phyloP scores from a whole-genome alignment of 2,888 invertebrate genomes.

The Entomobrya proxima region DNA sequence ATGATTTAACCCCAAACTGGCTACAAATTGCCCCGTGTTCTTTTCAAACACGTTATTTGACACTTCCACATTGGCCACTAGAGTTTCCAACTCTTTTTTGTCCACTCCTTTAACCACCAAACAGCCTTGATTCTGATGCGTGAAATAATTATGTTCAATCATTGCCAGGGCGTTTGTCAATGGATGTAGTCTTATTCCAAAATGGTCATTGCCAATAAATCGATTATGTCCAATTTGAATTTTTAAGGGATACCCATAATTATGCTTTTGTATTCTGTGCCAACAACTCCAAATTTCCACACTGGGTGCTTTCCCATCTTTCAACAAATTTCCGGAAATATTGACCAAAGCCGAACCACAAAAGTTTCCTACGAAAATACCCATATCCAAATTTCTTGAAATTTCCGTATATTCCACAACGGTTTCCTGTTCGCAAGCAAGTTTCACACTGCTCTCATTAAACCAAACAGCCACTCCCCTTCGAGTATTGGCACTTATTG shows the following conservation, averaged over 20 bases:
- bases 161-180: constrained; percentile 87
- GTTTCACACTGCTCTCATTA: constrained; percentile 90
- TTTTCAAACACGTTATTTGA: constrained; percentile 92
- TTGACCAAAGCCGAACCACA: constrained; percentile 91
- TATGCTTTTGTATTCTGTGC: constrained; percentile 77
- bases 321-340: constrained; percentile 93
- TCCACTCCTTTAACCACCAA: constrained; percentile 89
- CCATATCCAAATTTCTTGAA: constrained; percentile 90
- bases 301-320: constrained; percentile 86
- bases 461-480: constrained; percentile 93
- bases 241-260: constrained; percentile 76
- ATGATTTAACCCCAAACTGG: constrained; percentile 90
- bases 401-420: constrained; percentile 92
- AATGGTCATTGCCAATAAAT: constrained; percentile 84
- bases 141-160: constrained; percentile 93
- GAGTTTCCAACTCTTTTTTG: constrained; percentile 87
- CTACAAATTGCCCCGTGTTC: constrained; percentile 92
- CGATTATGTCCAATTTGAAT: constrained; percentile 91
- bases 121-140: constrained; percentile 88
- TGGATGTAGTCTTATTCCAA: constrained; percentile 88
- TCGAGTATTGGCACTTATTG: constrained; percentile 90
- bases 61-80: constrained; percentile 85
- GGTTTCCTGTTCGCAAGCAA: constrained; percentile 89
- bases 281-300: constrained; percentile 91
- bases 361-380: constrained; percentile 94